Conservation (phyloP, 1,140 invertebrate genomes). For the Drosophila burlai region DNA sequence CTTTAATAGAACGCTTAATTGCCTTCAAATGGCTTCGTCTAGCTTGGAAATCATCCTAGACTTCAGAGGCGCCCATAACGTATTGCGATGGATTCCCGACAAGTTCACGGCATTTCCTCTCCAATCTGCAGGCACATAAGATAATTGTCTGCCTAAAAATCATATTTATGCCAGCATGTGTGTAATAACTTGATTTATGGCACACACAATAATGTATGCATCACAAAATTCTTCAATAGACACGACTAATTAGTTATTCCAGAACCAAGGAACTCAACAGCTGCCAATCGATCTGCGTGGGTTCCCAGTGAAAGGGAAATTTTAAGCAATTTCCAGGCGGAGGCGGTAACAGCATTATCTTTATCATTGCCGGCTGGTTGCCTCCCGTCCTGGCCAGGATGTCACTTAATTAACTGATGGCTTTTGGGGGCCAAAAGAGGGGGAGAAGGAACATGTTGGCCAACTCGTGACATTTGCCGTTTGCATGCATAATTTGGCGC, state of each 20-base stretch:
- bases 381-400: constrained; percentile 6
- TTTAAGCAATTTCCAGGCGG: constrained; percentile 43
- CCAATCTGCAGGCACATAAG: constrained; percentile 6
- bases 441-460: constrained; percentile 6
- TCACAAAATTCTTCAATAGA: constrained; percentile 40
- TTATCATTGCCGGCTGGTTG: constrained; percentile 26
- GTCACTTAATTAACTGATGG: constrained; percentile 54
- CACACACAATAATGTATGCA: constrained; percentile 46
- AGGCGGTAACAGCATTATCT: constrained; percentile 42
- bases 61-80: constrained; percentile 16
- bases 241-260: constrained; percentile 62
- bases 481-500: constrained; percentile 72
- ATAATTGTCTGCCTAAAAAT: constrained; percentile 29
- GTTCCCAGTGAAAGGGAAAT: constrained; percentile 17
- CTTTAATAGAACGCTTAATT: constrained; percentile 2
- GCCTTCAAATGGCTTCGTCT: constrained; percentile 11
- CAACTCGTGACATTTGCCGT: constrained; percentile 42
- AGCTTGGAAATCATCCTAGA: not conserved
- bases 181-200: constrained; percentile 70
- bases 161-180: constrained; percentile 37
- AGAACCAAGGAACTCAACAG: constrained; percentile 25
- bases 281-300: constrained; percentile 36
- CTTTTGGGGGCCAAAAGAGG: not conserved
- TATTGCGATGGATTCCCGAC: constrained; percentile 23
- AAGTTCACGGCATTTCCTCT: not conserved